phyloP scores from a whole-genome alignment of 1,140 invertebrate genomes.

The Drosophila bocqueti region DNA sequence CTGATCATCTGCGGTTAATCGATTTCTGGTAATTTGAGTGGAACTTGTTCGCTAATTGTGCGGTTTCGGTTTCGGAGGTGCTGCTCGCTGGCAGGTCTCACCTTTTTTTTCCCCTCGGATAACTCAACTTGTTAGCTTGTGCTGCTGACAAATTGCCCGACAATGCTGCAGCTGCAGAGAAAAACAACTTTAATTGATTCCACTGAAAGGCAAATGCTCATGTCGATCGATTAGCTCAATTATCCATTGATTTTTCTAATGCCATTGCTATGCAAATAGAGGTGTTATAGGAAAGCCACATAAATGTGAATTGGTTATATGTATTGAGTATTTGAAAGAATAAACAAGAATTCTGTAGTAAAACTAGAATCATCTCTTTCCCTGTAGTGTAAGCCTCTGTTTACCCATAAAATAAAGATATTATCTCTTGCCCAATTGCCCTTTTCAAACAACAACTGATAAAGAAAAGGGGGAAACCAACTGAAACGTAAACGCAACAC shows the following conservation, averaged over 20 bases:
- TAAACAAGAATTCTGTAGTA: neutral
- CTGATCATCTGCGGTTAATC: slow-evolving; percentile 46
- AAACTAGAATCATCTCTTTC: too few relatives aligned
- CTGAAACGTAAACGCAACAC: slow-evolving; percentile 16
- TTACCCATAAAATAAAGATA: slow-evolving; percentile 3
- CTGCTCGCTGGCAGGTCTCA: slow-evolving; percentile 22
- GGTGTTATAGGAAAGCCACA: neutral
- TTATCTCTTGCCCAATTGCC: slow-evolving; percentile 13
- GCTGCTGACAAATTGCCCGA: slow-evolving; percentile 56
- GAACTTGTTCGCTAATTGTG: slow-evolving; percentile 43
- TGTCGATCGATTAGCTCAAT: slow-evolving; percentile 35
- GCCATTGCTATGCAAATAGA: slow-evolving; percentile 31
- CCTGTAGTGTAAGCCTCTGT: neutral
- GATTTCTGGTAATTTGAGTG: slow-evolving; percentile 46
- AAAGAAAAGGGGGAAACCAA: slow-evolving; percentile 13
- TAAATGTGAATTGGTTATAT: neutral
- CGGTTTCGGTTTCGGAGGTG: slow-evolving; percentile 36
- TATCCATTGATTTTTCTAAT: slow-evolving; percentile 38
- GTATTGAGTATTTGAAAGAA: neutral
- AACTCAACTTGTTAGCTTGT: slow-evolving; percentile 23
- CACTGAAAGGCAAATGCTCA: slow-evolving; percentile 35
- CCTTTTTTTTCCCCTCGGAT: slow-evolving; percentile 18
- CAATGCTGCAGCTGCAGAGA: slow-evolving; percentile 12
- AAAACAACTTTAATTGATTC: slow-evolving; percentile 57
- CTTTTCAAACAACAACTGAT: slow-evolving; percentile 33